A percentile compares a stretch with the other conserved stretches of the same genome.
Conservation (phyloP, 1,140 invertebrate genomes). For the Pantala flavescens region DNA sequence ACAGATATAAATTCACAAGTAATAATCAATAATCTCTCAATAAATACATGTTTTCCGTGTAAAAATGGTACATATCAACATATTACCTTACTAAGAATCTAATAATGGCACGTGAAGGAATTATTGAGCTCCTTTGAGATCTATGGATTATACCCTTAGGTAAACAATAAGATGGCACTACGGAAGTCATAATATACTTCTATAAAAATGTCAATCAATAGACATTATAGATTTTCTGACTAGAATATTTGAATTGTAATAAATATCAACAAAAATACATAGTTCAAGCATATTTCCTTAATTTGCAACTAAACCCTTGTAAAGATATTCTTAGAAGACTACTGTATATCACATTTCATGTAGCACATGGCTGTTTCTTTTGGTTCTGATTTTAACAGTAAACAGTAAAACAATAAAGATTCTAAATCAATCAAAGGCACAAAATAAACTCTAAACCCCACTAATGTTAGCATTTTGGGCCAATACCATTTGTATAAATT, state of each 20-base stretch:
- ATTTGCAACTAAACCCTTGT: too few species aligned
- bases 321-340: too few species aligned
- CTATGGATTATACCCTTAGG: background rate
- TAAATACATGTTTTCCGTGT: background rate
- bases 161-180: background rate
- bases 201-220: background rate
- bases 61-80: background rate
- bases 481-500: background rate
- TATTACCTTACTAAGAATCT: background rate
- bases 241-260: background rate
- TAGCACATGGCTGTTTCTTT: background rate
- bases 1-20: background rate
- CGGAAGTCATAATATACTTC: background rate
- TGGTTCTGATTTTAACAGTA: background rate
- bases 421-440: background rate
- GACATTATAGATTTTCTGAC: background rate
- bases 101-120: constrained; percentile 1
- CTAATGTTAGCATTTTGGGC: background rate
- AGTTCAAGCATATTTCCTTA: too few species aligned
- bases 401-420: background rate
- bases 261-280: background rate
- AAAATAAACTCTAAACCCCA: background rate
- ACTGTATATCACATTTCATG: background rate
- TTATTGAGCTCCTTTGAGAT: background rate
- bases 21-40: background rate